Conservation (phyloP, 2,888 invertebrate genomes). For the Pharmacophagus antenor region DNA sequence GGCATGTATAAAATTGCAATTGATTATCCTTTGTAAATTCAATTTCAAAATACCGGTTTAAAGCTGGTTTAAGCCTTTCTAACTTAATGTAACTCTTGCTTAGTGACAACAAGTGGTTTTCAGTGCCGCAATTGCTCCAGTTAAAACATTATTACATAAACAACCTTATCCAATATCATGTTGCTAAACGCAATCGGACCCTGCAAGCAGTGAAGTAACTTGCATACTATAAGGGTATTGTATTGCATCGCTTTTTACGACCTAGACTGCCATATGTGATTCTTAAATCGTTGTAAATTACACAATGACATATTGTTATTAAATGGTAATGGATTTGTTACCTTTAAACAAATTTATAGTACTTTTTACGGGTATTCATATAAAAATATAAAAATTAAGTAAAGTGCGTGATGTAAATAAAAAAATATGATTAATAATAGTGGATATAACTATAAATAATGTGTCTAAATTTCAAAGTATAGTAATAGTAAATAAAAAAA, state of each 20-base stretch:
- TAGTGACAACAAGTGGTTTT: conserved; percentile 38
- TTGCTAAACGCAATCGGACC: conserved; percentile 42
- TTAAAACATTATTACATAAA: conserved; percentile 64
- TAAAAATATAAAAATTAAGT: too few relatives aligned
- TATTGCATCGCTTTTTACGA: conserved; percentile 15
- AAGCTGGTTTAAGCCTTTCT: conserved; percentile 24
- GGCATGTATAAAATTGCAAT: conserved; percentile 9
- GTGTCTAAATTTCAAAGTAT: too few relatives aligned
- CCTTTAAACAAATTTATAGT: too few relatives aligned
- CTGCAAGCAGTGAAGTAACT: conserved; percentile 32
- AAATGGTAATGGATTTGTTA: too few relatives aligned
- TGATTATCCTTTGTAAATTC: conserved; percentile 21
- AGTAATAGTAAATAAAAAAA: too few relatives aligned
- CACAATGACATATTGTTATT: neutral
- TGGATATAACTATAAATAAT: too few relatives aligned
- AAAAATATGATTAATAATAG: too few relatives aligned
- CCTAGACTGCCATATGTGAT: neutral
- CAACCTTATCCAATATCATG: conserved; percentile 52
- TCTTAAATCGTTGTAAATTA: neutral
- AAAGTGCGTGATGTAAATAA: too few relatives aligned
- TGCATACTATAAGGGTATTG: conserved; percentile 22
- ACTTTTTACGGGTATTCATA: too few relatives aligned
- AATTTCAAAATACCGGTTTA: conserved; percentile 12
- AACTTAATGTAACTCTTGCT: conserved; percentile 30
- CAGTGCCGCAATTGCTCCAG: conserved; percentile 54